A percentile compares a stretch with the other conserved stretches of the same genome.
Evolutionary conservation across 2,888 invertebrate species (phyloP).

Genomic region (Agrotis exclamationis): DNA sequence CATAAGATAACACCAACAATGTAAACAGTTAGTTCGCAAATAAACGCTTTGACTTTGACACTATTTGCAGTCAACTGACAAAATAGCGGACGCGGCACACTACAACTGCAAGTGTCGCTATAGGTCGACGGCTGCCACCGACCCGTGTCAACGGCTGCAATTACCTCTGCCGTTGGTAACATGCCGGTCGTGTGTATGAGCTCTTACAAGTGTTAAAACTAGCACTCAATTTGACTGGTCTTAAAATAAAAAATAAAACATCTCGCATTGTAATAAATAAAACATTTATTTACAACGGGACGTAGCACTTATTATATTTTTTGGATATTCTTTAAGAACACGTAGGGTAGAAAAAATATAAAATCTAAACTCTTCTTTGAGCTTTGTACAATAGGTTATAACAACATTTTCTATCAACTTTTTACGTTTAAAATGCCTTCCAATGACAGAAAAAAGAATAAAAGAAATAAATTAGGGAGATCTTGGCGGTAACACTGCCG

Average conservation of each 20-base stretch:
- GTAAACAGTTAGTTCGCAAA: no score
- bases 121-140: no score
- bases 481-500: constrained; percentile 13
- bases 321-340: constrained; percentile 66
- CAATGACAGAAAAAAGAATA: neutral
- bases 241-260: constrained; percentile 53
- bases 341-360: constrained; percentile 61
- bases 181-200: no score
- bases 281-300: constrained; percentile 80
- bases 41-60: no score
- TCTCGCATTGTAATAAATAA: constrained; percentile 64
- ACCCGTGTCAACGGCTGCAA: no score
- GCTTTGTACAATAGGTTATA: constrained; percentile 36
- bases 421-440: constrained; percentile 30
- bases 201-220: no score
- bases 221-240: neutral
- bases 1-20: no score
- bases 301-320: constrained; percentile 88
- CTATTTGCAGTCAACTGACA: no score
- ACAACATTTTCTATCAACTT: neutral
- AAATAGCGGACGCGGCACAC: no score
- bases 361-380: constrained; percentile 51
- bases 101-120: no score
- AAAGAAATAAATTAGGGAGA: no score
- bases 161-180: no score